These are phyloP conservation scores for Heliconius charithonia DNA, from an alignment of 2,888 invertebrate species.

Conservation along the genomic window DNA sequence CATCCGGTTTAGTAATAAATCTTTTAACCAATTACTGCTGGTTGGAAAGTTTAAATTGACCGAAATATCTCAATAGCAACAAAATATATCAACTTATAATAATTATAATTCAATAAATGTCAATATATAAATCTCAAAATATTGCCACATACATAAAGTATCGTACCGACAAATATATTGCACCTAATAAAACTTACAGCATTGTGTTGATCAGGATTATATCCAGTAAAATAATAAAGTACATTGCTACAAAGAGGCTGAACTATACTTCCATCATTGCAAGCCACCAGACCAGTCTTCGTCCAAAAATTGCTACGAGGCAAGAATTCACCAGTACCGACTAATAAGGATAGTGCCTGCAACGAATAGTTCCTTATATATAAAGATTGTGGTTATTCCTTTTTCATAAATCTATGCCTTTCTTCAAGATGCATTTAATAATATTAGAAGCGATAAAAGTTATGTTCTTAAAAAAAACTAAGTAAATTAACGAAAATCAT, in stretches of 20 bases:
- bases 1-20: too few relatives aligned
- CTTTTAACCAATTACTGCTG: too few relatives aligned
- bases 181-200: constrained; percentile 65
- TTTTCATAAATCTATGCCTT: neutral
- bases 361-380: constrained; percentile 29
- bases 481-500: neutral
- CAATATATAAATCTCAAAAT: too few relatives aligned
- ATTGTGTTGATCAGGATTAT: constrained; percentile 82
- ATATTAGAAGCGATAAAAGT: neutral
- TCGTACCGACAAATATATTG: neutral
- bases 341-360: constrained; percentile 58
- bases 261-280: constrained; percentile 77
- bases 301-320: constrained; percentile 81
- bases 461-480: neutral
- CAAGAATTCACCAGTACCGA: constrained; percentile 84
- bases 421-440: neutral
- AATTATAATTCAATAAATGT: too few relatives aligned
- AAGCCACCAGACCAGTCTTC: constrained; percentile 73
- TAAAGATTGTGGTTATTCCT: neutral
- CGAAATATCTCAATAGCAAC: too few relatives aligned
- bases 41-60: too few relatives aligned
- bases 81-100: too few relatives aligned
- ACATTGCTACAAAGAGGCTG: constrained; percentile 86
- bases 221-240: constrained; percentile 86
- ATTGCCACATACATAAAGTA: too few relatives aligned